Percentiles rank a stretch among this genome's conserved stretches.
phyloP scores from a whole-genome alignment of 2,888 invertebrate genomes.

The Stramonita haemastoma region DNA sequence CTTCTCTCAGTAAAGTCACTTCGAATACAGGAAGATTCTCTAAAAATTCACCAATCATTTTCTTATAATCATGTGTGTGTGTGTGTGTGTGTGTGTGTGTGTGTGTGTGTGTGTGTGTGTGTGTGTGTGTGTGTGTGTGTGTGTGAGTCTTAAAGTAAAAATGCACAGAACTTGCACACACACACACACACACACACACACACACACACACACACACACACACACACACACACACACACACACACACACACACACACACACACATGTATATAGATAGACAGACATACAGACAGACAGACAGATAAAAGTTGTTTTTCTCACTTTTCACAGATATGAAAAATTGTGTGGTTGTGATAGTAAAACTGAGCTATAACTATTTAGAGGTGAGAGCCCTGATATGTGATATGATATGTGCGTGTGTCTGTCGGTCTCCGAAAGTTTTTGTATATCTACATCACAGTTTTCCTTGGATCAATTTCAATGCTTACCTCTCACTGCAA shows the following conservation, averaged over 20 bases:
- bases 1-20: too few relatives aligned
- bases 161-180: neutral
- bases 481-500: too few relatives aligned
- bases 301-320: neutral
- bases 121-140: neutral
- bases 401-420: too few relatives aligned
- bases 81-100: neutral
- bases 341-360: neutral
- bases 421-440: too few relatives aligned
- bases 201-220: conserved; percentile 4
- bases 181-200: neutral
- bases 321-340: neutral
- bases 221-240: neutral
- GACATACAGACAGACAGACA: neutral
- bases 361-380: too few relatives aligned
- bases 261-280: neutral
- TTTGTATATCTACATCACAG: too few relatives aligned
- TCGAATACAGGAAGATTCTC: too few relatives aligned
- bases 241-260: neutral
- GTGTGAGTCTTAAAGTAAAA: too few relatives aligned
- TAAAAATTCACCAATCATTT: too few relatives aligned
- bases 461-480: too few relatives aligned
- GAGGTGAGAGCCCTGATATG: too few relatives aligned
- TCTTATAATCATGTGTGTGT: too few relatives aligned
- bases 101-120: neutral